Evolutionary conservation across 2,888 invertebrate species (phyloP).

Genomic region (Trissonchulus latispiculum): DNA sequence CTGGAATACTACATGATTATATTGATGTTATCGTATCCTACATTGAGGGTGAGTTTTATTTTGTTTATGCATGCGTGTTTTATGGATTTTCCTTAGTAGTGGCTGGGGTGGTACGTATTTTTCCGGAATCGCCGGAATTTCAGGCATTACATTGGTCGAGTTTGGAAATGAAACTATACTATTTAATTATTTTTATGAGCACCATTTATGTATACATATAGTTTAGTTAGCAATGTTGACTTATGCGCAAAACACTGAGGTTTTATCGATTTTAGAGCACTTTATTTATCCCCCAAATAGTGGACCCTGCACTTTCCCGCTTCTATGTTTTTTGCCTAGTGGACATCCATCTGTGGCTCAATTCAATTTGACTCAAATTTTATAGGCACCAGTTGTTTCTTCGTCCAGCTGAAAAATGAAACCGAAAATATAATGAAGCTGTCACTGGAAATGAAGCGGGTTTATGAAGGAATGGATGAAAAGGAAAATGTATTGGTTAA

Average conservation of each 20-base stretch:
- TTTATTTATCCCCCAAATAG: no score
- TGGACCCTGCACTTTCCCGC: no score
- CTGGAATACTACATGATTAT: neutral
- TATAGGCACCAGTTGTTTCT: conserved; percentile 1
- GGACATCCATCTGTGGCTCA: no score
- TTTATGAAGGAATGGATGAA: neutral
- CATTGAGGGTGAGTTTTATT: neutral
- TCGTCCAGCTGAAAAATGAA: conserved; percentile 18
- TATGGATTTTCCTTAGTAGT: neutral
- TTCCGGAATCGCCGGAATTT: neutral
- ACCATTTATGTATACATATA: no score
- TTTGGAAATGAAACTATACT: no score
- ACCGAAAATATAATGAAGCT: neutral
- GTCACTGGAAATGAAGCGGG: neutral
- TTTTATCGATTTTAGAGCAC: no score
- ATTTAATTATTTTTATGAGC: no score
- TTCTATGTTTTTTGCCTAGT: no score
- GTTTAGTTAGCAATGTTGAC: no score
- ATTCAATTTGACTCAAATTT: neutral
- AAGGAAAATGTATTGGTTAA: neutral
- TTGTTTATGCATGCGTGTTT: neutral
- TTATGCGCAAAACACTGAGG: no score
- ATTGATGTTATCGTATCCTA: neutral
- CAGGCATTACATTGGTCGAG: no score
- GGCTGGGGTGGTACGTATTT: neutral